These are phyloP conservation scores for Scomberomorus guttatus DNA, from an alignment of 2,797 vertebrate genomes.

Conservation along the genomic window DNA sequence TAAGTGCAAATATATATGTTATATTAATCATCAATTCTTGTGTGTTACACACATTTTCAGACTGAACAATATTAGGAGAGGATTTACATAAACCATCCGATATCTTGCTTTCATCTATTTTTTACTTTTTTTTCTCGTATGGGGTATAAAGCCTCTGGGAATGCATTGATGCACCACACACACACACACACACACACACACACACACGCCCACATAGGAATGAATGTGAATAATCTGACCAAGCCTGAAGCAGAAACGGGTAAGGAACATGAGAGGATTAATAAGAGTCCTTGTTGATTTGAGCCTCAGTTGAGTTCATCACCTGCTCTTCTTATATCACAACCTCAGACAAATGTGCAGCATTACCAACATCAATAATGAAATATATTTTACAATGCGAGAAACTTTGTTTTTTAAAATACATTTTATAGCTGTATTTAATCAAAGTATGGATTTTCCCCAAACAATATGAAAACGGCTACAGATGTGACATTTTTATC, in stretches of 20 bases:
- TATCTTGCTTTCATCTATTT: conserved; percentile 30
- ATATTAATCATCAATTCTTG: background rate
- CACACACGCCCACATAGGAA: conserved; percentile 1
- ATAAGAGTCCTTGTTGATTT: conserved; percentile 65
- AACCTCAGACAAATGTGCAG: background rate
- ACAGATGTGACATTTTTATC: conserved; percentile 39
- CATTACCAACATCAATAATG: too few relatives aligned
- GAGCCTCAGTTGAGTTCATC: background rate
- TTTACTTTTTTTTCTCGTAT: conserved; percentile 21
- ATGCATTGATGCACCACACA: conserved; percentile 16
- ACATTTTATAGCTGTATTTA: background rate
- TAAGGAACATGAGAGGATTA: conserved; percentile 81
- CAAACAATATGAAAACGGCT: conserved; percentile 4
- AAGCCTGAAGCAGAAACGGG: conserved; percentile 45
- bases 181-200: conserved; percentile 15
- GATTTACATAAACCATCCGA: conserved; percentile 37
- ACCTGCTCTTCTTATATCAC: background rate
- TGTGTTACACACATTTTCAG: background rate
- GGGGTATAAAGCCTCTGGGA: conserved; percentile 21
- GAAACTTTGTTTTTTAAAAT: background rate
- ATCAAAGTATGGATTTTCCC: background rate
- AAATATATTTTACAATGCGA: background rate
- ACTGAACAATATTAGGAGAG: background rate
- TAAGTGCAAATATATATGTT: background rate
- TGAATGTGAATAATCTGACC: conserved; percentile 74